Percentiles rank a stretch among this genome's conserved stretches.
phyloP scores from a whole-genome alignment of 2,888 invertebrate genomes.

The Scotopteryx bipunctaria region DNA sequence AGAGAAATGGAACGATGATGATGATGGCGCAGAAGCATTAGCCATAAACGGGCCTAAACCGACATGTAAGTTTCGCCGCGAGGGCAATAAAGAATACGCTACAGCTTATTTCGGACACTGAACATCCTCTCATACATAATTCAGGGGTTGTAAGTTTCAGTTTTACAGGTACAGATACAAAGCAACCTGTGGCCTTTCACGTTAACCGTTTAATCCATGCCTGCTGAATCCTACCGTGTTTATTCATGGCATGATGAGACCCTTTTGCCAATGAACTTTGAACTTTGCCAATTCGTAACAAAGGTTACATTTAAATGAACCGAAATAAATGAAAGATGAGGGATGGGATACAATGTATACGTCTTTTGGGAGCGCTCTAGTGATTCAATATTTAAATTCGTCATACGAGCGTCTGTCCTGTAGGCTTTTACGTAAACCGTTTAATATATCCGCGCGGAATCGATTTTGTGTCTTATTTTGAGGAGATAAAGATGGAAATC shows the following conservation, averaged over 20 bases:
- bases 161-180: constrained; percentile 61
- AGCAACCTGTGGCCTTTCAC: constrained; percentile 56
- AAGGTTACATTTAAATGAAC: neutral
- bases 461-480: neutral
- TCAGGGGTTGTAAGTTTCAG: constrained; percentile 64
- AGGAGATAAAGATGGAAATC: neutral
- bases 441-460: neutral
- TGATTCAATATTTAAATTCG: constrained; percentile 24
- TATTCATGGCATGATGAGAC: constrained; percentile 41
- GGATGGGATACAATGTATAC: constrained; percentile 5
- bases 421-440: constrained; percentile 9
- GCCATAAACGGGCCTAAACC: too few relatives aligned
- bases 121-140: constrained; percentile 55
- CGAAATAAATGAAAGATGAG: constrained; percentile 2
- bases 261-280: constrained; percentile 10
- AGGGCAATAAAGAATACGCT: neutral
- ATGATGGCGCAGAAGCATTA: too few relatives aligned
- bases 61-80: neutral
- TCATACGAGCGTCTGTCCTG: constrained; percentile 13
- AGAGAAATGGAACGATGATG: too few relatives aligned
- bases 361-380: constrained; percentile 11
- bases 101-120: constrained; percentile 8
- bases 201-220: constrained; percentile 54
- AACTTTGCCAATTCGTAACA: constrained; percentile 4
- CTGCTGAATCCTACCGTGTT: constrained; percentile 40